Evolutionary conservation across 2,888 invertebrate genomes (phyloP), one percentile per base, ranked within the genome.

Genomic region (Oligia latruncula): DNA sequence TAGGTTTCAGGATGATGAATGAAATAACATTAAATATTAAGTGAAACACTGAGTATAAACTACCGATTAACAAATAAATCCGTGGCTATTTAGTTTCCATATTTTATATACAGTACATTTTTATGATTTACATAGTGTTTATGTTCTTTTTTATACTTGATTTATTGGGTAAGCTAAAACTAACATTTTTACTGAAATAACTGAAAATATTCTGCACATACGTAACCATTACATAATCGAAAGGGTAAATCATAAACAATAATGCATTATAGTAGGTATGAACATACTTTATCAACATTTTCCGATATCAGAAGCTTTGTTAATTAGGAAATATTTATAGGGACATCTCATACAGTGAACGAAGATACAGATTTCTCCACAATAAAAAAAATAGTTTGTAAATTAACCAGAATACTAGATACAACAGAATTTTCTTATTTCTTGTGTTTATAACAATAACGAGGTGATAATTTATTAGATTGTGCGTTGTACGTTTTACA

Each of bases 1-100:
- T 96, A 95, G 88, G 95, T 96, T 96, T 93, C 96, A 94, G 93
- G 93, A 92, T 94, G 92, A 94, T 94, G 91, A 92, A 92, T 93
- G 91, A 93, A 93, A 93, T 92, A 90, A 86, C 78, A 82, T 88
- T 90, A 85, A 74, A 46, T 78, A 81, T 72, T 86, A 81, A 87
- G 85, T 81, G 77, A 90, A 87, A 88, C 78, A 88, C 87, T 85
- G 71, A 90, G 87, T 89, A 85, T 82, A 84, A 90, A 86, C 89
- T 91, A 90, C 89, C 81, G 71, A 89, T 87, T 71, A 86, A 83
- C 80, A 84, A 89, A 85, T 78, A 43, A 88, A 82, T 83, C 87
- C 74, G 78, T 75, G 75, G 77, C 75, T 87, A 82, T 82, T 84
- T 75, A 77, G 20, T 73, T 68, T 49, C 11, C 76, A 76, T 71